These are phyloP conservation scores for Chroicocephalus ridibundus DNA, from an alignment of 2,113 vertebrate species.

Conservation along the genomic window DNA sequence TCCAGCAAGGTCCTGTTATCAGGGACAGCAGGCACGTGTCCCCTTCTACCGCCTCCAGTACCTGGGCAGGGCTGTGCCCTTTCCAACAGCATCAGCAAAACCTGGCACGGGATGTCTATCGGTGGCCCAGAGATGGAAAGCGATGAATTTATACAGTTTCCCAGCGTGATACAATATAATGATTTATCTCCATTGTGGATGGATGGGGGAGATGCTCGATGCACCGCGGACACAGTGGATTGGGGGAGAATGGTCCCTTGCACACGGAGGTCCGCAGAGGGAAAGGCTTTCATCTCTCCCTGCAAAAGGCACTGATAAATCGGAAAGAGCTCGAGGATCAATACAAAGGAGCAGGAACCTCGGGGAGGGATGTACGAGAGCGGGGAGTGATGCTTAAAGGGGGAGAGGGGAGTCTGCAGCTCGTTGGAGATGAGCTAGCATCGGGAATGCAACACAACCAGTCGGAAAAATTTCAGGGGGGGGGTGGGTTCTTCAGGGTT, in stretches of 20 bases:
- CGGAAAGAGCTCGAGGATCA: not conserved
- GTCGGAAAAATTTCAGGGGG: not conserved
- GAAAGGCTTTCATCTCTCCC: not conserved
- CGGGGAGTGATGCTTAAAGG: not conserved
- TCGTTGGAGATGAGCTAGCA: not conserved
- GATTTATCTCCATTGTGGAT: not conserved
- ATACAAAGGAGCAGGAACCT: conserved; percentile 9
- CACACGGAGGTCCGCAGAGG: not conserved
- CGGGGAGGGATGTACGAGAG: not conserved
- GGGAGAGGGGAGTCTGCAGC: conserved; percentile 1
- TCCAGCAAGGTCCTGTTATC: not conserved
- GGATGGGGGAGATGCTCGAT: not conserved
- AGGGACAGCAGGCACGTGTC: not conserved
- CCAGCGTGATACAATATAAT: not conserved
- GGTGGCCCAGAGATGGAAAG: not conserved
- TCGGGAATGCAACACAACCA: not conserved
- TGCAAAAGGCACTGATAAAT: not conserved
- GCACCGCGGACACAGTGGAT: fast-evolving
- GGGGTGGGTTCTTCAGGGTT: not conserved
- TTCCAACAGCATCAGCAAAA: not conserved
- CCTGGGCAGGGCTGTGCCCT: not conserved
- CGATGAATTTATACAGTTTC: not conserved
- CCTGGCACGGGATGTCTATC: not conserved
- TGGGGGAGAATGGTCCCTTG: not conserved
- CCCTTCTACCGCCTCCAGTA: not conserved